Conservation (phyloP, 2,888 invertebrate genomes). For the Mycalesis mineus region DNA sequence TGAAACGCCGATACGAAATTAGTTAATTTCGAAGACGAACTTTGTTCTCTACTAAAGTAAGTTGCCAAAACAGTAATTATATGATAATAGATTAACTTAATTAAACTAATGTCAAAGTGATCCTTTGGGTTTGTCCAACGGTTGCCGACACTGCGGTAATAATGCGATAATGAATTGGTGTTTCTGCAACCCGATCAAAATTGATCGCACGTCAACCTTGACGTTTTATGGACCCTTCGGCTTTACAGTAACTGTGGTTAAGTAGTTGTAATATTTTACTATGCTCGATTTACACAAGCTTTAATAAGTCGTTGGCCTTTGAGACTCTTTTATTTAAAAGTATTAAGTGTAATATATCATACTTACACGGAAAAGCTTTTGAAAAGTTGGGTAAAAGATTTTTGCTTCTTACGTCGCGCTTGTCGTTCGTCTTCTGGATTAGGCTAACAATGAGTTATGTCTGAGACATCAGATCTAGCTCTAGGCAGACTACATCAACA, state of each 20-base stretch:
- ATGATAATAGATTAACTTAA: too few relatives aligned
- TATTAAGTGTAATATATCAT: neutral
- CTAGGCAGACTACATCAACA: neutral
- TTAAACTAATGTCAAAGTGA: neutral
- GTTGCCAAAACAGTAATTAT: too few relatives aligned
- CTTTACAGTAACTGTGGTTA: neutral
- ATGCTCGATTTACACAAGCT: neutral
- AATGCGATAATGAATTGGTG: neutral
- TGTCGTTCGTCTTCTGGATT: neutral
- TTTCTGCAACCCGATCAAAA: neutral
- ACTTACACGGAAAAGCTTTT: neutral
- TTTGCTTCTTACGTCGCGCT: neutral
- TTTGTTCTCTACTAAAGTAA: too few relatives aligned
- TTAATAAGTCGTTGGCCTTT: neutral
- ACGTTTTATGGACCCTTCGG: neutral
- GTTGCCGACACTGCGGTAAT: neutral
- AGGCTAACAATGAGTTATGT: slow-evolving; percentile 4
- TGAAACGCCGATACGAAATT: neutral
- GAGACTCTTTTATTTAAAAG: neutral
- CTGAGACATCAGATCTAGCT: neutral
- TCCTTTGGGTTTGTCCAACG: neutral
- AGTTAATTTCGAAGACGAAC: too few relatives aligned
- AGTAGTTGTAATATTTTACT: neutral
- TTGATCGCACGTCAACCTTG: neutral
- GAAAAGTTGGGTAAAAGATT: neutral